Conservation (phyloP, 2,888 invertebrate genomes). For the Polydesmus complanatus region DNA sequence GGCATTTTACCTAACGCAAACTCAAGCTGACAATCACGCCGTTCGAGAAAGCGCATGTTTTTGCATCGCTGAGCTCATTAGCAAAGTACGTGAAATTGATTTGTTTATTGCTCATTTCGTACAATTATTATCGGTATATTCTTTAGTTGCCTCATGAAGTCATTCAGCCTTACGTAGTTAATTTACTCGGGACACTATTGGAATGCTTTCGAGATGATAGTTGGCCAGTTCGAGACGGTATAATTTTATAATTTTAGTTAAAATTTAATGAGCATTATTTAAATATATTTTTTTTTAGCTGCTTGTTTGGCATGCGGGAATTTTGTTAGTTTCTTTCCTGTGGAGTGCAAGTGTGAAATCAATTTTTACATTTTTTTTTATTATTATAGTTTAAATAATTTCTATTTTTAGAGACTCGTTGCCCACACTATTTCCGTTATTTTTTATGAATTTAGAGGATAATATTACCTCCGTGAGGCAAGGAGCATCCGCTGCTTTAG, state of each 20-base stretch:
- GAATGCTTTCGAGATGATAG: constrained; percentile 41
- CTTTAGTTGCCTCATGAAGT: constrained; percentile 25
- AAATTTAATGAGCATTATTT: neutral
- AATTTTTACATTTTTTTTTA: constrained; percentile 8
- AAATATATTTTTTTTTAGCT: constrained; percentile 28
- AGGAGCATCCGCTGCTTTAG: constrained; percentile 40
- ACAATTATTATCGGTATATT: neutral
- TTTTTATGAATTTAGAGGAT: constrained; percentile 37
- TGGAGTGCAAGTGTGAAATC: constrained; percentile 32
- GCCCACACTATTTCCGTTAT: constrained; percentile 34
- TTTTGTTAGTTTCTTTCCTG: constrained; percentile 39
- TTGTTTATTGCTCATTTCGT: neutral
- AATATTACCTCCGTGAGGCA: constrained; percentile 40
- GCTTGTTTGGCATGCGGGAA: constrained; percentile 42
- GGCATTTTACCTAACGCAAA: constrained; percentile 37
- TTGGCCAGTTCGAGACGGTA: constrained; percentile 44
- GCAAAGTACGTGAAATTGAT: constrained; percentile 31
- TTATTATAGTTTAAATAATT: constrained; percentile 2
- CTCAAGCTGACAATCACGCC: constrained; percentile 41
- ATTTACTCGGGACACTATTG: constrained; percentile 35
- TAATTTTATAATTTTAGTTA: neutral
- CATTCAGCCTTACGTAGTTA: constrained; percentile 33
- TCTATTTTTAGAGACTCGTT: constrained; percentile 26
- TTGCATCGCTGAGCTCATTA: constrained; percentile 41
- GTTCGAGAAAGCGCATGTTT: constrained; percentile 43